Evolutionary conservation across 1,140 invertebrate species (phyloP), one percentile per base, ranked within the genome.

Genomic region (Orussus abietinus): DNA sequence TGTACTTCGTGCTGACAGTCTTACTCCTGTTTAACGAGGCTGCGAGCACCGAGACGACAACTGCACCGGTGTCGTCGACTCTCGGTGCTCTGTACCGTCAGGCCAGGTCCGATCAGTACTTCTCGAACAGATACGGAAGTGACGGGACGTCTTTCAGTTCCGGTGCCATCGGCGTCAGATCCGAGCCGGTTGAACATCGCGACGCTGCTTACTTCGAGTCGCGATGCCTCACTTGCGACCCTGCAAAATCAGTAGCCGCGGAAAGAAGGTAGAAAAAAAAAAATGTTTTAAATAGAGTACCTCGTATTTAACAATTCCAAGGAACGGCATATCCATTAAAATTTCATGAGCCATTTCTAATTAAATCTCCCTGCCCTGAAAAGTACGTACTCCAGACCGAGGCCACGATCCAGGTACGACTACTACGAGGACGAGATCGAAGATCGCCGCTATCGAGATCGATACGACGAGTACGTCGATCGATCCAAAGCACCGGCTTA

Each of bases 171-270:
- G 47, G 47, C 18, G 26, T 47, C 48, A 55, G 61, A 42, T 51
- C 51, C 29, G 59, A 62, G 12, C 53, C 57, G 5, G 28, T 58
- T 31, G 62, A 65, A 34, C 61, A 61, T 18, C 51, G 65, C 13
- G 65, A 68, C 43, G 55, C 59, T 18, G 58, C 63, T 28, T 68
- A 68, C 47, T 68, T 58, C 41, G 61, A 68, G 51, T 62, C 59
- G 40, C 57, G 65, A 28, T 68, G 65, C 45, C 65, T 68, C 49
- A 68, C 65, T 43, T 68, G 65, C 36, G 65, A 64, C 45, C 58
- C 58, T 5, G 55, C 41, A 39, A 66, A 63, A 48, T 51, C 59
- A 28, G 35, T 42, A 5, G 33, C 38, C 17, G 11, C 47, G 4
- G 58, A 61, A 39, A 49, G 60, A 49, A 55, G 58, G 62, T 65